Evolutionary conservation across 2,113 vertebrate species (phyloP).

Genomic region (Cyanoramphus novaezelandiae): DNA sequence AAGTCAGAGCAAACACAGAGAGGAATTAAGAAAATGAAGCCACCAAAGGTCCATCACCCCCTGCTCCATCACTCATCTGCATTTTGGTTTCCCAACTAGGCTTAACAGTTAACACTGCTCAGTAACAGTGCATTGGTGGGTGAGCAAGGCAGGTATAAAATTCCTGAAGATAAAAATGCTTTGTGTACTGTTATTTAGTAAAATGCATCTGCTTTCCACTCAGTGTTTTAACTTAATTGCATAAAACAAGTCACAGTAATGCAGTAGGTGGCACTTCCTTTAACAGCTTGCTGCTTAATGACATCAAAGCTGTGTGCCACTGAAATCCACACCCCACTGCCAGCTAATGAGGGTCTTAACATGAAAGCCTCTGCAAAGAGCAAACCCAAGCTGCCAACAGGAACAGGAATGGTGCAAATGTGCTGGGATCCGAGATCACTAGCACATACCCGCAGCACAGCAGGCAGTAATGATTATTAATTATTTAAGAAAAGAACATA

Average conservation of each 20-base stretch:
- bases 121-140: background rate
- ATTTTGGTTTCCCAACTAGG: background rate
- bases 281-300: conserved; percentile 51
- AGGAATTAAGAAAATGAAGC: background rate
- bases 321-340: conserved; percentile 38
- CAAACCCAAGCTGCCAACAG: conserved; percentile 60
- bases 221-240: conserved; percentile 17
- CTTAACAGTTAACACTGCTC: background rate
- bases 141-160: background rate
- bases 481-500: conserved; percentile 76
- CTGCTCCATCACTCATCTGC: background rate
- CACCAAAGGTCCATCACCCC: background rate
- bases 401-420: conserved; percentile 52
- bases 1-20: background rate
- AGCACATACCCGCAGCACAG: conserved; percentile 43
- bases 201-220: background rate
- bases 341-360: conserved; percentile 70
- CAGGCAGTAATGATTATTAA: conserved; percentile 73
- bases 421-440: conserved; percentile 62
- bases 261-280: conserved; percentile 43
- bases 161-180: background rate
- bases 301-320: conserved; percentile 55
- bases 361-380: conserved; percentile 68
- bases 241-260: conserved; percentile 14
- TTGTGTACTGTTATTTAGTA: background rate